Evolutionary conservation across 2,797 vertebrate genomes (phyloP), one percentile per base, ranked within the genome.

Genomic region (Sphenodon punctatus): DNA sequence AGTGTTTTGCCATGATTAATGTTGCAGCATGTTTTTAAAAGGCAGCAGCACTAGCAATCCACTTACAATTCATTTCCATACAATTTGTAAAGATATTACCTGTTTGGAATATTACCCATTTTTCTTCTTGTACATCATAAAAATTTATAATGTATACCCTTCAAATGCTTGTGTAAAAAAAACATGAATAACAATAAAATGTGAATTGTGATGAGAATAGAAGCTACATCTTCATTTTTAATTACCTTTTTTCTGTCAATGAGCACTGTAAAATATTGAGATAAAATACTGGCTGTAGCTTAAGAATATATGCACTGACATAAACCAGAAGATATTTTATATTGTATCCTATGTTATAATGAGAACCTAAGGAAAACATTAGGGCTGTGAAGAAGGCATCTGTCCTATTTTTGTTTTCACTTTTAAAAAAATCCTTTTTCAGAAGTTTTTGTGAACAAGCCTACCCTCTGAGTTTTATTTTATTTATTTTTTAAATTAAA

Each of bases 131-230:
- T 91, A 82, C 41, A 90, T 87, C 75, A 79, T 94, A 90, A 94
- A 94, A 93, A 83, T 85, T 92, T 90, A 90, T 86, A 69, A 76
- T 89, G 79, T 86, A 76, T 88, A 84, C 16, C 56, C 49, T 92
- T 85, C 66, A 84, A 67, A 87, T 87, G 30, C 36, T 63, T 80
- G 41, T 89, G n/a, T 80, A 63, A 78, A 16, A 23, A 84, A 56
- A 84, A 89, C 51, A 49, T 14, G 32, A 75, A 78, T 79, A 85
- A 78, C 9, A 79, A 74, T 91, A 75, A 93, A 88, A 90, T 46
- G 82, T 23, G 68, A 72, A 87, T 92, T 87, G 38, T 78, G 48
- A 79, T 84, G 58, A 72, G 30, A 88, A n/a, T 65, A 84, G 84
- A 56, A 91, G n/a, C 4, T 42, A 43, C 11, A 70, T 60, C 34